Base-by-base conservation (phyloP, 1,140 invertebrate genomes). In the Melanaphis sacchari region DNA sequence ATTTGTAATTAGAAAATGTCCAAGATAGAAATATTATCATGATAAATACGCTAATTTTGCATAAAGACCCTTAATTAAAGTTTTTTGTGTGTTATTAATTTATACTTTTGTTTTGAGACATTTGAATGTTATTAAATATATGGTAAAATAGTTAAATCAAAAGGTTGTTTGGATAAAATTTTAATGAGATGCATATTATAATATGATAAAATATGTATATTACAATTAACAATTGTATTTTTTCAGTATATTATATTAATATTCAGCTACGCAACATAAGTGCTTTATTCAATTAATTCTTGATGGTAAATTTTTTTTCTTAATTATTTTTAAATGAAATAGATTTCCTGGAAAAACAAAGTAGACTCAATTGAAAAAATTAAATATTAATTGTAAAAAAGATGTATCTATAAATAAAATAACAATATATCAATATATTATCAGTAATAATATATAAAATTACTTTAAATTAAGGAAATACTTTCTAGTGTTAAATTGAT, bases 41-140 rank as follows among this genome's bases (percentile, higher is more conserved):
- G 88, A 31, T 90, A n/a, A 54, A 54, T 49, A 54, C 43, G 52
- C 36, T 38, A 6, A 24, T 54, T 90, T 54, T 54, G 49, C n/a
- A 89, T 89, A 90, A 90, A 87, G 26, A 36, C 52, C 40, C 5
- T 90, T 49, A 90, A 54, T 89, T 90, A 54, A 36, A 22, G 21
- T 22, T 90, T 46, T n/a, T 54, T 90, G 38, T 90, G 36, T 38
- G 38, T 90, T 59, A 31, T 54, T 54, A 90, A 90, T 90, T 54
- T 54, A 90, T 90, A 7, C n/a, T 54, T 54, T 54, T 52, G 21
- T 59, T 31, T 59, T 59, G 8, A 31, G 84, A 43, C 9, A 84
- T 49, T 46, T 21, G 31, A 22, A 9, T 88, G 43, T 26, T 88
- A 22, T 54, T 54, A 52, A 54, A 52, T 54, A 54, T n/a, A 54